These are phyloP conservation scores for Drosophila suzukii DNA, from an alignment of 1,140 invertebrate genomes.

Conservation along the genomic window DNA sequence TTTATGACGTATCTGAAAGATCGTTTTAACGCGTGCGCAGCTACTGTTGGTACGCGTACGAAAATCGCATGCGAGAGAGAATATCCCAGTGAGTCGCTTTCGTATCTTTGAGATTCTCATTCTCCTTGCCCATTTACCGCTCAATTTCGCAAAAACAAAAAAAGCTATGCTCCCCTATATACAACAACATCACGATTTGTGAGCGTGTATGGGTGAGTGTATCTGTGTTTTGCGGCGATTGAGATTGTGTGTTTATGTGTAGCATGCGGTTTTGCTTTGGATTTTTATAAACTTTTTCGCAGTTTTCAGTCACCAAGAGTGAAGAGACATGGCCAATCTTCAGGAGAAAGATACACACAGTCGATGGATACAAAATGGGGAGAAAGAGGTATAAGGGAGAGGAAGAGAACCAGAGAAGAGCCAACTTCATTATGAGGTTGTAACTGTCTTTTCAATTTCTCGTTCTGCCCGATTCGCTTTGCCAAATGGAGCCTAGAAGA, in stretches of 20 bases:
- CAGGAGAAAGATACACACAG: constrained; percentile 38
- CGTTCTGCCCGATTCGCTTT: constrained; percentile 80
- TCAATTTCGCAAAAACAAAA: constrained; percentile 42
- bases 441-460: constrained; percentile 83
- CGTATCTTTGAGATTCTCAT: constrained; percentile 29
- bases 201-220: constrained; percentile 10
- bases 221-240: constrained; percentile 30
- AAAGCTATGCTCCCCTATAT: constrained; percentile 49
- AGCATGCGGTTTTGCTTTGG: constrained; percentile 70
- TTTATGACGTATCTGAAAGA: constrained; percentile 39
- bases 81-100: background rate
- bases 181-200: constrained; percentile 62
- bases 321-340: constrained; percentile 1
- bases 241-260: constrained; percentile 47
- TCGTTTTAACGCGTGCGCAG: constrained; percentile 33
- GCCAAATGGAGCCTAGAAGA: constrained; percentile 71
- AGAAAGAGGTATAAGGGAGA: background rate
- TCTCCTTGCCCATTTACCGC: constrained; percentile 3
- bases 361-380: background rate
- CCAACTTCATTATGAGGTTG: constrained; percentile 74
- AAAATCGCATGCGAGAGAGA: constrained; percentile 32
- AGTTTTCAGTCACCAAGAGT: constrained; percentile 26
- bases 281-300: constrained; percentile 69
- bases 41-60: constrained; percentile 53
- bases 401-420: constrained; percentile 2